Percentiles rank a stretch among this genome's conserved stretches.
These are phyloP conservation scores for Scolanthus callimorphus DNA, from an alignment of 92 coral and sea anemone species.

Conservation along the genomic window DNA sequence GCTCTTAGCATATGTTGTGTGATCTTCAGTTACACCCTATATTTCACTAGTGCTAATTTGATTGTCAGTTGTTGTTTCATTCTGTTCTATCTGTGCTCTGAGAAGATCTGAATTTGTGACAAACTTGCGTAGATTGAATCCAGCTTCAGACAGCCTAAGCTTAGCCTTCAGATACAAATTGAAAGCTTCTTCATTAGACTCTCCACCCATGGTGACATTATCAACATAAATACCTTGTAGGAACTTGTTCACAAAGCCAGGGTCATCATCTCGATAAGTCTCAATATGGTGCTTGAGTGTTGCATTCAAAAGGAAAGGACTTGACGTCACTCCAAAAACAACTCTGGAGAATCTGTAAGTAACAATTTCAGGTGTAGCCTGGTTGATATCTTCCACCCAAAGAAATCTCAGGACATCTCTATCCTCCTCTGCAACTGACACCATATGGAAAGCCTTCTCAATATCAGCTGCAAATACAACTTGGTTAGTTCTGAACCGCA, in stretches of 20 bases:
- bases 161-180: slow-evolving; percentile 39
- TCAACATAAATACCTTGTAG: slow-evolving; percentile 27
- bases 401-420: slow-evolving; percentile 37
- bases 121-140: slow-evolving; percentile 49
- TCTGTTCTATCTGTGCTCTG: slow-evolving; percentile 30
- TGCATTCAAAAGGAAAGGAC: slow-evolving; percentile 12
- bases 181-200: slow-evolving; percentile 20
- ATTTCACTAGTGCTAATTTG: slow-evolving; percentile 9
- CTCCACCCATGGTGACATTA: slow-evolving; percentile 25
- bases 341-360: no score
- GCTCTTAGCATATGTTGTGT: slow-evolving; percentile 8
- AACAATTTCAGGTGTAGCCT: no score
- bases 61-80: slow-evolving; percentile 20
- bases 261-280: slow-evolving; percentile 12
- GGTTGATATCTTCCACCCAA: no score
- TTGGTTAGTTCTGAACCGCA: slow-evolving; percentile 21
- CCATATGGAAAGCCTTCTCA: no score
- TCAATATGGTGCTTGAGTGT: slow-evolving; percentile 6
- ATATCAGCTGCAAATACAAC: slow-evolving; percentile 40
- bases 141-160: slow-evolving; percentile 33
- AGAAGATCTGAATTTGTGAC: slow-evolving; percentile 26
- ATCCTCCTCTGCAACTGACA: slow-evolving; percentile 31
- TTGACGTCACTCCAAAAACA: no score
- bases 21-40: slow-evolving; percentile 1
- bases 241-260: slow-evolving; percentile 25